A percentile compares a stretch with the other conserved stretches of the same genome.
Conservation (phyloP, 2,888 invertebrate genomes). For the Caenorhabditis imperialis region DNA sequence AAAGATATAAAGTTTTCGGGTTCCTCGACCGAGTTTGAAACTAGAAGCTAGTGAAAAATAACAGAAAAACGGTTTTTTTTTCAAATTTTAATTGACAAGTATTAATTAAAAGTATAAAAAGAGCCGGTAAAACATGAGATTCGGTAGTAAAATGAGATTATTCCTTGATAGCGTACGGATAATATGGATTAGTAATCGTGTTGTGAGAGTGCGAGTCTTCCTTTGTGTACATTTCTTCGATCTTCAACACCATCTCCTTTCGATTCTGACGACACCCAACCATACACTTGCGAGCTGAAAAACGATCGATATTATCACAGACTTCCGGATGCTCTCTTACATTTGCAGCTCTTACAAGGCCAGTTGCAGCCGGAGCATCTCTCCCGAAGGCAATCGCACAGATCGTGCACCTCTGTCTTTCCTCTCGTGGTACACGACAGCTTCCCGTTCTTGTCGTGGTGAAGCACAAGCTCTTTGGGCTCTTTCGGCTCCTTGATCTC, state of each 20-base stretch:
- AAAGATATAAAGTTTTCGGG: background rate
- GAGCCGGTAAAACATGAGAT: background rate
- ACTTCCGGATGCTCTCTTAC: too few species aligned
- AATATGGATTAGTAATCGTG: conserved; percentile 4
- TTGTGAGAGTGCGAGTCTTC: conserved; percentile 3
- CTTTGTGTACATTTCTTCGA: conserved; percentile 39
- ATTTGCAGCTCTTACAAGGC: conserved; percentile 38
- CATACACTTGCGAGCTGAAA: conserved; percentile 41
- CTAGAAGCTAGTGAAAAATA: too few species aligned
- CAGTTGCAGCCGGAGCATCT: conserved; percentile 42
- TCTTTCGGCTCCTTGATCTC: conserved; percentile 1
- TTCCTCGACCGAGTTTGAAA: too few species aligned
- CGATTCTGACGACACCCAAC: conserved; percentile 33
- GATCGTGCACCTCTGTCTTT: conserved; percentile 5
- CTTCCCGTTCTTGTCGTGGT: conserved; percentile 30
- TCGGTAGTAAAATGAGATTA: background rate
- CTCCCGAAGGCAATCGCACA: conserved; percentile 33
- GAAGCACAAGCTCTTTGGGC: background rate
- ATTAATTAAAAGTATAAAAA: background rate
- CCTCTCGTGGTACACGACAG: conserved; percentile 9
- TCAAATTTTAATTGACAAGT: too few species aligned
- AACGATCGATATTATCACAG: too few species aligned
- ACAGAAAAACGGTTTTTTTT: too few species aligned
- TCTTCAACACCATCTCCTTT: conserved; percentile 14
- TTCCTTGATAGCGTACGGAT: conserved; percentile 3